A percentile compares a stretch with the other conserved stretches of the same genome.
These are phyloP conservation scores for Cyaniris semiargus DNA, from an alignment of 2,888 invertebrate genomes.

Conservation along the genomic window DNA sequence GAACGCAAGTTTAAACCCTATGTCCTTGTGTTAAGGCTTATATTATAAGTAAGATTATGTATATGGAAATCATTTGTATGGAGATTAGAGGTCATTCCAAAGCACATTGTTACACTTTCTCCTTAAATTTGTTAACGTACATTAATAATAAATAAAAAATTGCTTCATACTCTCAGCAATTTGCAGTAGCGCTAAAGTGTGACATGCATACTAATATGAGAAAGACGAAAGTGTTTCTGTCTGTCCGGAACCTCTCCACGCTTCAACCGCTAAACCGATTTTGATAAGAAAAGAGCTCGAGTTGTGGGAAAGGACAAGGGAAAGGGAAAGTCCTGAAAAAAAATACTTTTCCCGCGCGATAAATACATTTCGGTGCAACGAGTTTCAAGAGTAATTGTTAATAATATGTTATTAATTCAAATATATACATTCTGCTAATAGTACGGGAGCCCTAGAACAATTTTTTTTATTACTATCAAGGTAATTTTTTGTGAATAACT, in stretches of 20 bases:
- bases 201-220: neutral
- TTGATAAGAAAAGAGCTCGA: neutral
- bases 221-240: neutral
- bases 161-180: neutral
- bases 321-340: too few relatives aligned
- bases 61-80: constrained; percentile 76
- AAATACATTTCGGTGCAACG: too few relatives aligned
- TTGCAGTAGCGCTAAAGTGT: neutral
- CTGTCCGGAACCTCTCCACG: neutral
- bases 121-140: constrained; percentile 40
- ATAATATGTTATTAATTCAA: neutral
- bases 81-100: constrained; percentile 68
- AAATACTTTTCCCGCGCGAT: too few relatives aligned
- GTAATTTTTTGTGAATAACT: too few relatives aligned
- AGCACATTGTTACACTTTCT: constrained; percentile 54
- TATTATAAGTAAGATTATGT: constrained; percentile 58
- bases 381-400: too few relatives aligned
- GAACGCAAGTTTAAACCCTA: constrained; percentile 51
- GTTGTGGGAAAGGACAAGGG: neutral
- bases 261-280: neutral
- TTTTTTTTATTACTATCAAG: too few relatives aligned
- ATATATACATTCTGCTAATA: neutral
- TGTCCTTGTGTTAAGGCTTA: constrained; percentile 34
- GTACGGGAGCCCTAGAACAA: too few relatives aligned
- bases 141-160: constrained; percentile 34